Conservation (phyloP, 2,888 invertebrate genomes). For the Chouioia cunea region DNA sequence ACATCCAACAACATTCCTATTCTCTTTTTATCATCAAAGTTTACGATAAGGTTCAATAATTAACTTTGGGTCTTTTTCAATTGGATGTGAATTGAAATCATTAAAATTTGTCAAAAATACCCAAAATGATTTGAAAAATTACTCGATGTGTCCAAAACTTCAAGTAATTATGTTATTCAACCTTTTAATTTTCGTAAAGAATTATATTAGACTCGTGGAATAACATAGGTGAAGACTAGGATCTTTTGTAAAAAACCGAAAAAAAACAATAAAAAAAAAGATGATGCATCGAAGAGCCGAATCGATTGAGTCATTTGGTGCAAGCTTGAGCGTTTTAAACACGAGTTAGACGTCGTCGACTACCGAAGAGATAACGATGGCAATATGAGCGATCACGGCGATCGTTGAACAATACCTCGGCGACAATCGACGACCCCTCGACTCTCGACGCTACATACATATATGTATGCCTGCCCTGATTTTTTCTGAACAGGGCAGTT, state of each 20-base stretch:
- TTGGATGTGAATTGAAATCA: no score
- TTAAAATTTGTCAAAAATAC: no score
- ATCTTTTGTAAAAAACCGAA: no score
- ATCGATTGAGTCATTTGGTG: slow-evolving; percentile 40
- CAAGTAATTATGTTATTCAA: no score
- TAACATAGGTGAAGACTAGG: no score
- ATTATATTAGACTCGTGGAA: no score
- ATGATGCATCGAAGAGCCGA: slow-evolving; percentile 30
- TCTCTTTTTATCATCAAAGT: slow-evolving; percentile 7
- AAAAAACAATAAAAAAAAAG: slow-evolving; percentile 11
- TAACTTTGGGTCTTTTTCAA: no score
- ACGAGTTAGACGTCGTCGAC: no score
- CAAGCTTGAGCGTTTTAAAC: not conserved
- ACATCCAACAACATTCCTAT: slow-evolving; percentile 34
- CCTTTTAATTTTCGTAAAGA: no score
- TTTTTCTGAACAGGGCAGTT: slow-evolving; percentile 24
- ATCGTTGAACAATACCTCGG: slow-evolving; percentile 41
- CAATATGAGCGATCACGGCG: slow-evolving; percentile 24
- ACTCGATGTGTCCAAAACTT: no score
- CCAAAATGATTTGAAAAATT: no score
- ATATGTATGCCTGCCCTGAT: slow-evolving; percentile 35
- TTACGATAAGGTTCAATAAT: no score
- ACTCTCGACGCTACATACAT: slow-evolving; percentile 13
- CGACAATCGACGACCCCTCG: slow-evolving; percentile 29
- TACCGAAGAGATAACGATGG: slow-evolving; percentile 5